Conservation (phyloP, 2,888 invertebrate genomes). For the Drosophila nr. medialis region DNA sequence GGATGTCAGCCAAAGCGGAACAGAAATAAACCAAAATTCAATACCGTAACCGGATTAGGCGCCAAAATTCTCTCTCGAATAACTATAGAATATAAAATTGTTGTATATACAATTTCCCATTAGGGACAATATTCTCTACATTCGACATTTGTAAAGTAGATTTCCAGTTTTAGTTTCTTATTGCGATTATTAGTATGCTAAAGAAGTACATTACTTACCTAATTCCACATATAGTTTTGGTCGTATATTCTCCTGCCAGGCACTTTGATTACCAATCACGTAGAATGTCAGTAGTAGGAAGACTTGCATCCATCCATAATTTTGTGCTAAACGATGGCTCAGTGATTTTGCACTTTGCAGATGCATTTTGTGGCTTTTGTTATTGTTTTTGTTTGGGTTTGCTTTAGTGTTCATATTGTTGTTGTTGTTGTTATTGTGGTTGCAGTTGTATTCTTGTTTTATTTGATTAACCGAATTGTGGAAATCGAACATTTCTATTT, state of each 20-base stretch:
- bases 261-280: constrained; percentile 86
- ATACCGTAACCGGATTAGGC: background rate
- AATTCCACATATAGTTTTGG: constrained; percentile 96
- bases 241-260: constrained; percentile 96
- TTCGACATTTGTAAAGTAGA: background rate
- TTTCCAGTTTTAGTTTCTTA: background rate
- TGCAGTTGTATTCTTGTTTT: constrained; percentile 49
- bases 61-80: background rate
- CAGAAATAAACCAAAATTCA: background rate
- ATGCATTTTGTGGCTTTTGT: constrained; percentile 56
- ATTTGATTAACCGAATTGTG: constrained; percentile 60
- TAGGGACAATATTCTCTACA: background rate
- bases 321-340: constrained; percentile 55
- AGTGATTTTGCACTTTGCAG: constrained; percentile 58
- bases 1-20: background rate
- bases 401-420: constrained; percentile 9
- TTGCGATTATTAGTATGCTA: no score
- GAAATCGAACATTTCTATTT: constrained; percentile 69
- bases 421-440: constrained; percentile 17
- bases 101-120: background rate
- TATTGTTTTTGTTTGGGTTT: constrained; percentile 31
- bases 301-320: constrained; percentile 78
- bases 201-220: constrained; percentile 88
- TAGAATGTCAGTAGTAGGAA: constrained; percentile 84
- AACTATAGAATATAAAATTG: background rate